phyloP scores from a whole-genome alignment of 2,113 vertebrate species.

The Delphinus delphis region DNA sequence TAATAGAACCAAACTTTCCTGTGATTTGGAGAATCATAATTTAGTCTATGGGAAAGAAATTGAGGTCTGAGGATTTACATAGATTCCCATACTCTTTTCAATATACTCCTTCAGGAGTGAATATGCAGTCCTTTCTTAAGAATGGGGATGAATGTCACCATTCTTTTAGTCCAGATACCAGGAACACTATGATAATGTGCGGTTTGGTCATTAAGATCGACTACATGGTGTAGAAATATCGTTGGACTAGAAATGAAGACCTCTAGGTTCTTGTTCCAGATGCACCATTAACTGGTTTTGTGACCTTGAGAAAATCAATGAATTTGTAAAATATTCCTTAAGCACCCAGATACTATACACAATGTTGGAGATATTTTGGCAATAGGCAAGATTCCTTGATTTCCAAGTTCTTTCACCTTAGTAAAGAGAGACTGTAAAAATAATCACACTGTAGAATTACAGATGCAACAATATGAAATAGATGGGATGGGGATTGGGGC shows the following conservation, averaged over 20 bases:
- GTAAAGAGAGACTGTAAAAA: neutral
- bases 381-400: neutral
- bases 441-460: neutral
- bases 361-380: neutral
- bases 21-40: neutral
- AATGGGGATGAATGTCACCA: neutral
- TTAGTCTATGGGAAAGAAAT: neutral
- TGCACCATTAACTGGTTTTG: neutral
- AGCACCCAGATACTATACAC: neutral
- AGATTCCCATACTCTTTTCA: neutral
- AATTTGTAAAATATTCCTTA: conserved; percentile 34
- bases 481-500: fast-evolving
- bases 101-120: neutral
- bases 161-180: neutral
- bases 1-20: conserved; percentile 13
- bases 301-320: conserved; percentile 14
- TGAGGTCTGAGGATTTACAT: conserved; percentile 24
- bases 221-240: neutral
- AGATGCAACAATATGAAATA: neutral
- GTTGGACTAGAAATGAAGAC: neutral
- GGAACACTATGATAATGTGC: neutral
- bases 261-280: neutral
- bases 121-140: neutral
- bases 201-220: neutral
- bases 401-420: neutral